Evolutionary conservation across 2,113 vertebrate species (phyloP), one percentile per base, ranked within the genome.

Genomic region (Oreochromis niloticus): DNA sequence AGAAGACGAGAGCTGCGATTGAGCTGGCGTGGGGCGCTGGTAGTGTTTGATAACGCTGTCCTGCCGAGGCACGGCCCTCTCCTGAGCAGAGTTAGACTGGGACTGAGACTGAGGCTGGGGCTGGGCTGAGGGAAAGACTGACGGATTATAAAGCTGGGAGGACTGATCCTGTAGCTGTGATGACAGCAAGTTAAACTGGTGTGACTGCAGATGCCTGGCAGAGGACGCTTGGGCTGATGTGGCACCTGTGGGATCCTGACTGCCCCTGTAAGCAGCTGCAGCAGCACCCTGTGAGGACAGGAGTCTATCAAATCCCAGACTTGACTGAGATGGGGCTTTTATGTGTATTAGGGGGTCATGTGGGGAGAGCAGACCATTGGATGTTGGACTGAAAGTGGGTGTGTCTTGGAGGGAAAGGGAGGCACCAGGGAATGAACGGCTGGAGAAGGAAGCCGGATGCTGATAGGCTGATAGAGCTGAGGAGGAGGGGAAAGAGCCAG

Each of bases 11-110:
- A 97, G 95, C 2, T 97, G 97, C 1, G 97, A 93, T 88, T 98
- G 98, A 2, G 97, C 94, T 2, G 97, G 96, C 2, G 96, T 96
- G 0, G 98, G 98, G 5, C 98, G 96, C 92, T 99, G 98, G 96
- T 99, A 99, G 96, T 99, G 98, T 94, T 99, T 99, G 82, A 99
- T 99, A 54, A 99, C 98, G 1, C 98, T 99, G 96, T 99, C 98
- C 92, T 99, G 98, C 1, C 97, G 91, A 9, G 98, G 97, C 3
- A 98, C 95, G 9, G 98, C 97, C 30, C 98, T 94, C 19, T 98
- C 98, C 8, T 97, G 59, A 95, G 96, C 3, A 17, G 95, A 93
- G 94, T 96, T 94, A 24, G 97, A 80, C 96, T 96, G 96, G 43
- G 95, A 94, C 50, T 85, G 97, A 86, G 94, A 91, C 27, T 85